Conservation (phyloP, 2,888 invertebrate genomes). For the Epistrophella euchroma region DNA sequence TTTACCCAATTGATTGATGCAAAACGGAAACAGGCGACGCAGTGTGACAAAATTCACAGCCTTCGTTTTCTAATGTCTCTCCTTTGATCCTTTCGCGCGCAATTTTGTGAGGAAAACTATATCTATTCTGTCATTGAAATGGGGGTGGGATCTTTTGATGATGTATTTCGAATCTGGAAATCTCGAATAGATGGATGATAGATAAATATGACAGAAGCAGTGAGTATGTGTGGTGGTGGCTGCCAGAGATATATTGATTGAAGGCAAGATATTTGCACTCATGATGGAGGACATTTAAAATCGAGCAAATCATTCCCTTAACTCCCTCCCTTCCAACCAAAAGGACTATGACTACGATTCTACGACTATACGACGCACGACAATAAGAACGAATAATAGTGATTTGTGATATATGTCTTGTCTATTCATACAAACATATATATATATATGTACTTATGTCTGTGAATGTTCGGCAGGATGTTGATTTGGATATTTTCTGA, state of each 20-base stretch:
- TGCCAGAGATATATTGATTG: slow-evolving; percentile 64
- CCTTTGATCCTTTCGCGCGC: slow-evolving; percentile 17
- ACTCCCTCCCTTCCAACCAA: slow-evolving; percentile 20
- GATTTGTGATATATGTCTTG: slow-evolving; percentile 56
- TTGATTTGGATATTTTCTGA: slow-evolving; percentile 67
- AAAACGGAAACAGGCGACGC: slow-evolving; percentile 56
- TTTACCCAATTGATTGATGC: slow-evolving; percentile 74
- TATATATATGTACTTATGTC: neutral
- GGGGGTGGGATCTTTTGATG: neutral
- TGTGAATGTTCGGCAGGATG: slow-evolving; percentile 36
- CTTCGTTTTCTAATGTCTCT: neutral
- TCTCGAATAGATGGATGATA: slow-evolving; percentile 64
- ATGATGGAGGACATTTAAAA: slow-evolving; percentile 70
- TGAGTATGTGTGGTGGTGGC: slow-evolving; percentile 44
- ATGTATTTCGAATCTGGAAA: slow-evolving; percentile 18
- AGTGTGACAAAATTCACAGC: slow-evolving; percentile 57
- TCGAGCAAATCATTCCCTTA: slow-evolving; percentile 60
- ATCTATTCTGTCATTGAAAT: neutral
- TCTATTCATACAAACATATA: neutral
- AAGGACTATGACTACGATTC: neutral
- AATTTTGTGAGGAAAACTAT: slow-evolving; percentile 30
- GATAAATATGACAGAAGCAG: slow-evolving; percentile 69
- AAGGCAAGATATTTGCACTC: slow-evolving; percentile 73
- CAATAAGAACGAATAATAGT: slow-evolving; percentile 40
- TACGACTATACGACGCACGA: slow-evolving; percentile 4